Percentiles rank a stretch among this genome's conserved stretches.
phyloP scores from a whole-genome alignment of 2,888 invertebrate species.

The Lithophane socia region DNA sequence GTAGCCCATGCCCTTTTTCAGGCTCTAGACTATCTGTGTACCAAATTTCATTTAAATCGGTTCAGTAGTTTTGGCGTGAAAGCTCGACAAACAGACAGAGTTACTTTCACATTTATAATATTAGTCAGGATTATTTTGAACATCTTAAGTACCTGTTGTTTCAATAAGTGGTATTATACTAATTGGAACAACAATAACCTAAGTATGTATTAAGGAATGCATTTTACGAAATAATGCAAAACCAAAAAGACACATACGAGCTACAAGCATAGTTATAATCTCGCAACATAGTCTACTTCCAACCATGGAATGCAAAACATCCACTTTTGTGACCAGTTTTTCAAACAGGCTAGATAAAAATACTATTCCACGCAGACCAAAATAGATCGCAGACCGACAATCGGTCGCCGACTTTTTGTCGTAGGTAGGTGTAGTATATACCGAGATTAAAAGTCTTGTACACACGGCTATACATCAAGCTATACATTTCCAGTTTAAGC shows the following conservation, averaged over 20 bases:
- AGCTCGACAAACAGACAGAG: too few species aligned
- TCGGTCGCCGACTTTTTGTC: conserved; percentile 53
- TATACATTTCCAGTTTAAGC: too few species aligned
- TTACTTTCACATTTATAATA: too few species aligned
- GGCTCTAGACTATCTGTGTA: too few species aligned
- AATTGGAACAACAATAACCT: not conserved
- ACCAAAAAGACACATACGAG: conserved; percentile 14
- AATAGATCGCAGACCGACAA: conserved; percentile 42
- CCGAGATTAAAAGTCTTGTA: conserved; percentile 17
- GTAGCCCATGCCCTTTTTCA: too few species aligned
- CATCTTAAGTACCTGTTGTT: not conserved
- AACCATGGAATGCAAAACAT: conserved; percentile 27
- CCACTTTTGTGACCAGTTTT: conserved; percentile 33
- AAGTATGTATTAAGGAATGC: not conserved
- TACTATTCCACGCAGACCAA: conserved; percentile 35
- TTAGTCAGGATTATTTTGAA: not conserved
- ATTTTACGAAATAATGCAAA: conserved; percentile 16
- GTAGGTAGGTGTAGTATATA: not conserved
- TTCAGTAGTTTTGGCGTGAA: too few species aligned
- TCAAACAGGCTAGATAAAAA: conserved; percentile 51
- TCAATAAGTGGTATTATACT: not conserved
- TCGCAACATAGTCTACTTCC: conserved; percentile 19
- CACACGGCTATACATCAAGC: too few species aligned
- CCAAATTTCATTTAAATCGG: too few species aligned
- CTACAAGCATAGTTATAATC: conserved; percentile 12